These are phyloP conservation scores for Meteorus colon DNA, from an alignment of 2,888 invertebrate species.

Conservation along the genomic window DNA sequence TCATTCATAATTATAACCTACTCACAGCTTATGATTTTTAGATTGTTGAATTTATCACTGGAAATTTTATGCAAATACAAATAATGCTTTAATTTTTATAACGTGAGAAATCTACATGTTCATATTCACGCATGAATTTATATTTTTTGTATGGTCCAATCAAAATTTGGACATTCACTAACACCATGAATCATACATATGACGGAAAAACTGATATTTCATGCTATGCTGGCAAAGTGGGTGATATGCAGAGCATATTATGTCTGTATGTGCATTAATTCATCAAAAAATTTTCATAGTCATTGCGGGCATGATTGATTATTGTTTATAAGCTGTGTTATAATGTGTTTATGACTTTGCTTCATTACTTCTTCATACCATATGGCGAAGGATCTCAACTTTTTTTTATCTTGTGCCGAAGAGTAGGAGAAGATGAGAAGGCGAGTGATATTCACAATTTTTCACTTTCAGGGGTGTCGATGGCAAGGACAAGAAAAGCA, in stretches of 20 bases:
- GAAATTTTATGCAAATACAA: constrained; percentile 66
- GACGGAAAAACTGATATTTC: background rate
- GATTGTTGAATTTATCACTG: constrained; percentile 63
- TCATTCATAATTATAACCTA: constrained; percentile 49
- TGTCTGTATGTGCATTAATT: constrained; percentile 24
- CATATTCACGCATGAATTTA: background rate
- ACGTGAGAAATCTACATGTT: background rate
- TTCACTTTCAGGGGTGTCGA: constrained; percentile 82
- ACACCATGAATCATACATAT: background rate
- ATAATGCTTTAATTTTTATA: constrained; percentile 67
- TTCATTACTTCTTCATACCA: background rate
- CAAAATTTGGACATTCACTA: no score
- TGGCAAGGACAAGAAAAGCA: constrained; percentile 90
- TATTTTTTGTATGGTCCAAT: background rate
- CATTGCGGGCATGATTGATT: constrained; percentile 24
- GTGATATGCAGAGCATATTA: background rate
- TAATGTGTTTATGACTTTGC: constrained; percentile 2
- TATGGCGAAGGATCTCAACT: background rate
- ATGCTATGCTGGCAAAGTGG: background rate
- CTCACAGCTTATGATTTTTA: constrained; percentile 58
- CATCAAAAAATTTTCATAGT: background rate
- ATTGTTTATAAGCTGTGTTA: constrained; percentile 22
- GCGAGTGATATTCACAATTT: constrained; percentile 55
- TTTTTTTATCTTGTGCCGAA: constrained; percentile 10
- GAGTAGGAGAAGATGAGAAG: background rate